Evolutionary conservation across 2,113 vertebrate species (phyloP).

Genomic region (Chauna torquata): DNA sequence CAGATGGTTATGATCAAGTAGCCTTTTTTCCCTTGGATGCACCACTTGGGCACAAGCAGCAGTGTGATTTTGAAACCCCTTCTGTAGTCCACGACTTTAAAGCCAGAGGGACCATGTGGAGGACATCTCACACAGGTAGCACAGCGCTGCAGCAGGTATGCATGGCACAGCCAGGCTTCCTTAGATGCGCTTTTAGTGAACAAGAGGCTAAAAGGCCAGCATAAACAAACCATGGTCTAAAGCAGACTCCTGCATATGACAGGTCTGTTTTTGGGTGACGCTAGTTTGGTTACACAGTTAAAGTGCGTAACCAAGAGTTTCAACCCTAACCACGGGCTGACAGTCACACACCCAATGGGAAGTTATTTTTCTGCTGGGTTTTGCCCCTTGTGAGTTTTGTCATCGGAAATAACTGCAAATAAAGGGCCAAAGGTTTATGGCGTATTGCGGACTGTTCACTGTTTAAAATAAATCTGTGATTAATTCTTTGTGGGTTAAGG

Average conservation of each 20-base stretch:
- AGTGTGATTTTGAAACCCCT: background rate
- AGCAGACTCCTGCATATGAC: background rate
- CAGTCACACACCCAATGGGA: background rate
- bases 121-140: background rate
- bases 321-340: background rate
- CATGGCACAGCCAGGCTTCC: background rate
- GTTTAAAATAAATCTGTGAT: background rate
- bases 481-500: background rate
- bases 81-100: fast-evolving
- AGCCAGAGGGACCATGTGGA: fast-evolving
- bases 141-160: fast-evolving
- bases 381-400: background rate
- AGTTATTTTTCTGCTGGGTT: slow-evolving; percentile 39
- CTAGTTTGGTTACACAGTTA: background rate
- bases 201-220: slow-evolving; percentile 30
- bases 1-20: background rate
- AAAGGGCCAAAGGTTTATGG: background rate
- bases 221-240: slow-evolving; percentile 8
- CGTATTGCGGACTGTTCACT: background rate
- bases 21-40: background rate
- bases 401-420: background rate
- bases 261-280: background rate
- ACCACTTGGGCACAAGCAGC: background rate
- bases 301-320: background rate
- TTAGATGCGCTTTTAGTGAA: background rate